Evolutionary conservation across 2,888 invertebrate species (phyloP), one percentile per base, ranked within the genome.

Genomic region (Trachelus iudaicus): DNA sequence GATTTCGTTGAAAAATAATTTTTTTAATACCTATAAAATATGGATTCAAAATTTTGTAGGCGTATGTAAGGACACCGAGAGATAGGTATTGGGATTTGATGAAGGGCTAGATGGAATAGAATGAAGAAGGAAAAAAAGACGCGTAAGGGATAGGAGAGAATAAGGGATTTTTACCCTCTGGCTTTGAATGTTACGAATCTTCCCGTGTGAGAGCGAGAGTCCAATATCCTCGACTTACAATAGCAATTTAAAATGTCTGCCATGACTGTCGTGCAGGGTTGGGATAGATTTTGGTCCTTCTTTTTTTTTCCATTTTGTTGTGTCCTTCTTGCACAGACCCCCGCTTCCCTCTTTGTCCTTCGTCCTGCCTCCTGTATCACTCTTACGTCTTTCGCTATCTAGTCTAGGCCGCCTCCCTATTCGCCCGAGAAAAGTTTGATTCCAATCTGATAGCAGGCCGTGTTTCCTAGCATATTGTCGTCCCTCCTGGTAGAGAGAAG

Each of bases 161-260:
- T 56, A 56, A 56, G 56, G 56, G 56, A 56, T 9, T 23, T 56
- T 56, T 56, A 56, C 56, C 56, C 56, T 56, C 56, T 56, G 56
- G 56, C 23, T 56, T 56, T 23, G 56, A 56, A 56, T 9, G 56
- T 56, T 56, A 56, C 56, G 23, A 23, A 56, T 56, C 56, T 23
- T 56, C 56, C 23, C 23, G 56, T 77, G 75, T 35, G 40, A n/a
- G 76, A 33, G 35, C 12, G 37, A 77, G 75, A 73, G 69, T 77
- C 75, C 75, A 77, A 75, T 77, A 77, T 77, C 75, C 75, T 56
- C 77, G 75, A 71, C 77, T 77, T 77, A 77, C 77, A 75, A 77
- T 77, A 69, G 77, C 77, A 75, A 77, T 77, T 77, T 77, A 77
- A 75, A 77, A 75, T 69, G 75, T 77, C 77, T 77, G 77, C 71